Conservation (phyloP, 1,140 invertebrate species). For the Drosophila ficusphila region DNA sequence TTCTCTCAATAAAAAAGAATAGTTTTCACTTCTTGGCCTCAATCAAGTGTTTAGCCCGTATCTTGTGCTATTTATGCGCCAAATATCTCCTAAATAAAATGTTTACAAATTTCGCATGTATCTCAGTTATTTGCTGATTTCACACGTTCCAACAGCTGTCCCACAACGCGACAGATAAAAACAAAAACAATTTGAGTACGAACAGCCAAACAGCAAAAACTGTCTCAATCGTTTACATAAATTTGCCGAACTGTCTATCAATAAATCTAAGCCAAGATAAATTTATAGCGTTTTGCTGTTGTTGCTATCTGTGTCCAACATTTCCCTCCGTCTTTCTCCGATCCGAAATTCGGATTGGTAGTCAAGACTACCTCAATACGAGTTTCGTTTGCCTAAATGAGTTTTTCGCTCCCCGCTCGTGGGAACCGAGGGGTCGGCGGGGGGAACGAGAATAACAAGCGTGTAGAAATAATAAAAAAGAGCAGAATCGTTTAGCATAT, state of each 20-base stretch:
- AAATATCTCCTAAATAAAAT: slow-evolving; percentile 2
- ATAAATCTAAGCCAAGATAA: slow-evolving; percentile 69
- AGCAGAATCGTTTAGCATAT: slow-evolving; percentile 75
- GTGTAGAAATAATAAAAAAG: slow-evolving; percentile 23
- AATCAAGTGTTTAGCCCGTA: background rate
- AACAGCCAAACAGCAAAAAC: slow-evolving; percentile 20
- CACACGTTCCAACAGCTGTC: slow-evolving; percentile 51
- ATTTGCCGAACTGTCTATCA: slow-evolving; percentile 65
- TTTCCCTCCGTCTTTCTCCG: slow-evolving; percentile 3
- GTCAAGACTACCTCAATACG: slow-evolving; percentile 80
- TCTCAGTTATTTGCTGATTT: slow-evolving; percentile 36
- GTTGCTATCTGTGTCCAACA: slow-evolving; percentile 22
- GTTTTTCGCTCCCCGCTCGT: slow-evolving; percentile 17
- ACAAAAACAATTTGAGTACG: background rate
- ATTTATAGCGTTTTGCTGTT: slow-evolving; percentile 52
- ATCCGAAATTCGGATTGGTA: slow-evolving; percentile 43
- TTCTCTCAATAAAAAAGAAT: background rate
- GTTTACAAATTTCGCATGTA: slow-evolving; percentile 31
- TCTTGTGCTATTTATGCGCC: background rate
- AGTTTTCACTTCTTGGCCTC: background rate
- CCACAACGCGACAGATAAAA: slow-evolving; percentile 1
- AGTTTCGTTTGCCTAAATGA: slow-evolving; percentile 76
- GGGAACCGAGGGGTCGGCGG: background rate
- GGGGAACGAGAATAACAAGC: slow-evolving; percentile 35
- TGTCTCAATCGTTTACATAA: slow-evolving; percentile 69